phyloP scores from a whole-genome alignment of 2,113 vertebrate species.

The Hypocryptadius cinnamomeus region DNA sequence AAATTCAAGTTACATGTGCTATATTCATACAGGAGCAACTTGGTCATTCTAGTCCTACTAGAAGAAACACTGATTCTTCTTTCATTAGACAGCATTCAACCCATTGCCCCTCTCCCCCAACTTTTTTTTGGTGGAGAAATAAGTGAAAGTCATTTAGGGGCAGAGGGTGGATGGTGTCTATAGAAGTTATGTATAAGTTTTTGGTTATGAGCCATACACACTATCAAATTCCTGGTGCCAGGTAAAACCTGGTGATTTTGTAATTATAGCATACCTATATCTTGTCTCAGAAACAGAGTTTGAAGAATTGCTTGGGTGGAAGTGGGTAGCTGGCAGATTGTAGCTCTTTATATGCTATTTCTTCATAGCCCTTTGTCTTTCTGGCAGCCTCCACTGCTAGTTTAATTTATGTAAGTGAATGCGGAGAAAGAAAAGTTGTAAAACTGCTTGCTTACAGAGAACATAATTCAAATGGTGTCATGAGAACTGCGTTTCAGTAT shows the following conservation, averaged over 20 bases:
- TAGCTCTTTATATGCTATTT: neutral
- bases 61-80: neutral
- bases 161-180: neutral
- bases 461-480: neutral
- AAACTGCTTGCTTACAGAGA: neutral
- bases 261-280: neutral
- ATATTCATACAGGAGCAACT: neutral
- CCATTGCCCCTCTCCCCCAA: rapidly evolving
- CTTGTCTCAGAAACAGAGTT: neutral
- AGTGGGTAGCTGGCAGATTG: neutral
- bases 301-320: neutral
- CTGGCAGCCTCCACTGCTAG: neutral
- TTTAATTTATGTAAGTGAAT: neutral
- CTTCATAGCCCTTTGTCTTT: neutral
- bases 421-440: neutral
- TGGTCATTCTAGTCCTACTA: neutral
- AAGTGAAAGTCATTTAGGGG: neutral
- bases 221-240: neutral
- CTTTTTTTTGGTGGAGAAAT: neutral
- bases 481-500: neutral
- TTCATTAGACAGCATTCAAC: neutral
- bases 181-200: neutral
- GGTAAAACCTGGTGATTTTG: neutral
- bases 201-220: neutral
- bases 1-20: neutral